phyloP scores from a whole-genome alignment of 2,888 invertebrate genomes.

The Nudaria mundana region DNA sequence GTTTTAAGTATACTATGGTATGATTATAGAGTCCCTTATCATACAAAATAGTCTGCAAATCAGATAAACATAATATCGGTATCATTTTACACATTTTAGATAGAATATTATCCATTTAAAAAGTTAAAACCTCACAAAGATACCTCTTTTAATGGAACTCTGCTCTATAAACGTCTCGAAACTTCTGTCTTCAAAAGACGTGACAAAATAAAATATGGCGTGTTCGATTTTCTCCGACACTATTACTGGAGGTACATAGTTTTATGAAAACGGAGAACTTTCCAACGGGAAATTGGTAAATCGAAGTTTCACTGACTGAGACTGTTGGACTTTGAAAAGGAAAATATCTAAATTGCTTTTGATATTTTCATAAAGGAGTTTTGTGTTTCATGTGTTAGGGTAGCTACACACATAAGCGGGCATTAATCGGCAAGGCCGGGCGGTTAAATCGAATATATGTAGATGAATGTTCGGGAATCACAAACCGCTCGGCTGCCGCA shows the following conservation, averaged over 20 bases:
- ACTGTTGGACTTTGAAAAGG: conserved; percentile 18
- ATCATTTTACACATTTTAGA: not conserved
- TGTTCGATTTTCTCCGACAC: conserved; percentile 17
- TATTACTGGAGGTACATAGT: conserved; percentile 27
- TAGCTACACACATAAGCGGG: too few relatives aligned
- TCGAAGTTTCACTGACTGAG: conserved; percentile 28
- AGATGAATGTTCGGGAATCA: too few relatives aligned
- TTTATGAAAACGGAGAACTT: conserved; percentile 28
- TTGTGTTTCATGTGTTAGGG: conserved; percentile 11
- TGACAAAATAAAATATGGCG: conserved; percentile 16
- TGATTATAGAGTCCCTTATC: too few relatives aligned
- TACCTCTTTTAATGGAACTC: not conserved
- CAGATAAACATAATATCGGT: not conserved
- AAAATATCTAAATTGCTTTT: conserved; percentile 37
- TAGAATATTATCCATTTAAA: not conserved
- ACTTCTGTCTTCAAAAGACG: conserved; percentile 2
- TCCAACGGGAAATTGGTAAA: conserved; percentile 32
- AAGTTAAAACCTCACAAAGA: not conserved
- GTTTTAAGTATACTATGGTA: too few relatives aligned
- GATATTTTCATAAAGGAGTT: conserved; percentile 26
- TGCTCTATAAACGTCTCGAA: not conserved
- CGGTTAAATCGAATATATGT: too few relatives aligned
- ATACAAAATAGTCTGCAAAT: too few relatives aligned
- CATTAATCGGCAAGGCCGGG: too few relatives aligned
- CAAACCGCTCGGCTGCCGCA: too few relatives aligned